Conservation (phyloP, 2,113 vertebrate species). For the Rynchops niger region DNA sequence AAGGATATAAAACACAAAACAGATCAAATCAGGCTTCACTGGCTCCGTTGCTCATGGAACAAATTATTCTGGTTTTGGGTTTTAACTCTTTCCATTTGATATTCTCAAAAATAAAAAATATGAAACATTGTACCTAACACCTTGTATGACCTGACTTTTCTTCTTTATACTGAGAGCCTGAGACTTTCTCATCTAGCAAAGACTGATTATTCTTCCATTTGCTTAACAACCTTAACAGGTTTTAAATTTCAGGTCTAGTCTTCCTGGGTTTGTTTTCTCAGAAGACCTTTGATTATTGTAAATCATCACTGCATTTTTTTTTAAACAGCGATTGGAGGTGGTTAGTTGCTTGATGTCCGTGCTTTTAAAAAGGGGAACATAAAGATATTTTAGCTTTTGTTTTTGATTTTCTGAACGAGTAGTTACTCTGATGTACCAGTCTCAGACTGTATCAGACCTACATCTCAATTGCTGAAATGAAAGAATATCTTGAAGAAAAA, state of each 20-base stretch:
- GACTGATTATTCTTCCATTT: neutral
- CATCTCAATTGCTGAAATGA: neutral
- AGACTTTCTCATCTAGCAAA: neutral
- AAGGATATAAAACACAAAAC: neutral
- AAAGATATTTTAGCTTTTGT: neutral
- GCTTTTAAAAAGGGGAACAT: neutral
- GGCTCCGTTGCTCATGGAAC: neutral
- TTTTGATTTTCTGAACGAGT: neutral
- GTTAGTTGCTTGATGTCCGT: neutral
- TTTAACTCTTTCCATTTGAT: neutral
- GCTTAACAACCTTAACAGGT: neutral
- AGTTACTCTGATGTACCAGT: neutral
- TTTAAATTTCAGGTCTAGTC: neutral
- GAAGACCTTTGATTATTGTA: neutral
- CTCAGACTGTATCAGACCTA: neutral
- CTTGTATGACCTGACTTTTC: neutral
- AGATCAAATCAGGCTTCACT: neutral
- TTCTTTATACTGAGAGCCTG: neutral
- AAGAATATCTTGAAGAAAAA: neutral
- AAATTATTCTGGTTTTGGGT: neutral
- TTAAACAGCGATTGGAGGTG: neutral
- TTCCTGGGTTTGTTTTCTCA: neutral
- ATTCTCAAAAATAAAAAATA: neutral
- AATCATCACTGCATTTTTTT: neutral
- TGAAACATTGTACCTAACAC: neutral